phyloP scores from a whole-genome alignment of 2,888 invertebrate species.

The Lumbricus terrestris region DNA sequence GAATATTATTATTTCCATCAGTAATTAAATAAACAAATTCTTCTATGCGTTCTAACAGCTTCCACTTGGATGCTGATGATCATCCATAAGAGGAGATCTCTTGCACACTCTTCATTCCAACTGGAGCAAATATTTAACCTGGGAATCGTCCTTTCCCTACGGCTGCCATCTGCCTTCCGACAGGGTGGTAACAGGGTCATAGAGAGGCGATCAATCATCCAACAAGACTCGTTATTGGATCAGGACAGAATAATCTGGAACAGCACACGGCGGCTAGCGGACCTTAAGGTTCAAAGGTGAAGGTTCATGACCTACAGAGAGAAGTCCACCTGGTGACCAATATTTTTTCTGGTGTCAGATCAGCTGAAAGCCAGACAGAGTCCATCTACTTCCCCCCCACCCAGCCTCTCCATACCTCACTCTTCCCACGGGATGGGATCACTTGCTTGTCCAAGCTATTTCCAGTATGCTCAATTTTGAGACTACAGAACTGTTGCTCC shows the following conservation, averaged over 20 bases:
- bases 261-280: not conserved
- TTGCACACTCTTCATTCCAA: too few species aligned
- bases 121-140: not conserved
- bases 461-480: not conserved
- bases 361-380: not conserved
- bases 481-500: too few species aligned
- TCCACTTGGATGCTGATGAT: too few species aligned
- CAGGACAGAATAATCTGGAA: slow-evolving; percentile 3
- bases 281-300: not conserved
- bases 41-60: too few species aligned
- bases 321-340: not conserved
- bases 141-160: not conserved
- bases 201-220: not conserved
- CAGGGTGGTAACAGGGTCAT: not conserved
- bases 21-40: too few species aligned
- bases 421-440: not conserved
- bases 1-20: too few species aligned
- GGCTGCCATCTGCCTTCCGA: not conserved
- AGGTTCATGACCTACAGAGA: not conserved
- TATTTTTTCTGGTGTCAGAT: not conserved
- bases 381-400: not conserved
- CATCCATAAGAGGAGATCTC: too few species aligned
- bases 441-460: not conserved
- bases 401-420: not conserved
- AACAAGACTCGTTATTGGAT: not conserved